A percentile compares a stretch with the other conserved stretches of the same genome.
These are phyloP conservation scores for Chymomyza caudatula DNA, from an alignment of 2,888 invertebrate genomes.

Conservation along the genomic window DNA sequence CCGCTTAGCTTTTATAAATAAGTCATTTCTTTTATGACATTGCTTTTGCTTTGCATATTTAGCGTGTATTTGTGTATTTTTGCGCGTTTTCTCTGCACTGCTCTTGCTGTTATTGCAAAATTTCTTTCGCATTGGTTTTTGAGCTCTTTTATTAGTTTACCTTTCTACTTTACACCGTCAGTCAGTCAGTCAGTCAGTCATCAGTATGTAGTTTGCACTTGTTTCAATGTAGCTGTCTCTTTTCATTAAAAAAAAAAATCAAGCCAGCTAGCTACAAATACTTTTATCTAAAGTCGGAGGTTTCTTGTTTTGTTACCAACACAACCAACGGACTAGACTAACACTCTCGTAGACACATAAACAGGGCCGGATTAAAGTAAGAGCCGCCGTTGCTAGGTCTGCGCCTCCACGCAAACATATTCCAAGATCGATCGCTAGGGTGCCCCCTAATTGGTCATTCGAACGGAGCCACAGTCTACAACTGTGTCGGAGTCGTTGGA, in stretches of 20 bases:
- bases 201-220: constrained; percentile 43
- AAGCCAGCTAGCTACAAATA: constrained; percentile 47
- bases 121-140: constrained; percentile 46
- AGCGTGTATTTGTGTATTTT: constrained; percentile 27
- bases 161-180: constrained; percentile 49
- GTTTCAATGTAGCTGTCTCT: constrained; percentile 41
- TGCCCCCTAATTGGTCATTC: too few species aligned
- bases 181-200: too few species aligned
- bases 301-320: constrained; percentile 58
- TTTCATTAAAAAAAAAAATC: constrained; percentile 35
- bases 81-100: constrained; percentile 52
- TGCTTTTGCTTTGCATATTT: constrained; percentile 43
- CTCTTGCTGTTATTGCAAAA: constrained; percentile 29
- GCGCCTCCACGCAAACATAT: too few species aligned
- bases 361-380: too few species aligned
- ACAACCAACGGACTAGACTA: not conserved
- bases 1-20: constrained; percentile 3
- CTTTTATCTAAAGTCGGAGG: constrained; percentile 51
- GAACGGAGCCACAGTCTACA: too few species aligned
- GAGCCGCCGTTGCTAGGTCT: too few species aligned
- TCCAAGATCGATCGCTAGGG: too few species aligned
- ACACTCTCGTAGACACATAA: not conserved
- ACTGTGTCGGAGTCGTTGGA: too few species aligned
- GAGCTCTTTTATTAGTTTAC: constrained; percentile 43
- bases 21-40: constrained; percentile 37